Evolutionary conservation across 2,797 vertebrate genomes (phyloP).

Genomic region (Artibeus jamaicensis): DNA sequence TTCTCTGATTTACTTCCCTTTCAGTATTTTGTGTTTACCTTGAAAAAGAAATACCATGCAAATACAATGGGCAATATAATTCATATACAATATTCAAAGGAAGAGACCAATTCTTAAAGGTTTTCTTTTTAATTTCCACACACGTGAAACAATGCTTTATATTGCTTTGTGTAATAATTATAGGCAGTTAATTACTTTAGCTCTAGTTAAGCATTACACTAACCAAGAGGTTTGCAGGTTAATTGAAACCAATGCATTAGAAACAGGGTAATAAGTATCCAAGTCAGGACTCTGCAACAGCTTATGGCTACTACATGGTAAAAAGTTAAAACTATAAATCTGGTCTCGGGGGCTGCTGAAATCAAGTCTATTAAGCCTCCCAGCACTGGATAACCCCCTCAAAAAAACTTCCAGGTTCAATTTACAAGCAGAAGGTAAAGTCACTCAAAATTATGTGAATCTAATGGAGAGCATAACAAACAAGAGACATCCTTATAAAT

Average conservation of each 20-base stretch:
- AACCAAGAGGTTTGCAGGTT: background rate
- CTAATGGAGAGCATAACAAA: background rate
- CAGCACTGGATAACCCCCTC: background rate
- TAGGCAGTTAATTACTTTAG: slow-evolving; percentile 34
- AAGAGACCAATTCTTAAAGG: slow-evolving; percentile 58
- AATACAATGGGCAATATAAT: slow-evolving; percentile 4
- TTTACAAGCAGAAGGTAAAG: background rate
- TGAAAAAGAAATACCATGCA: slow-evolving; percentile 45
- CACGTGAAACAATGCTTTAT: background rate
- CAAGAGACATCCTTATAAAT: background rate
- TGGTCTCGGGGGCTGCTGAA: background rate
- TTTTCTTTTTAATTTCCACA: slow-evolving; percentile 9
- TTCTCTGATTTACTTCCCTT: slow-evolving; percentile 65
- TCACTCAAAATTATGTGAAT: background rate
- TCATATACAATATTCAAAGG: background rate
- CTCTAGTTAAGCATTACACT: slow-evolving; percentile 32
- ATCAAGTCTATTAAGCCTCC: background rate
- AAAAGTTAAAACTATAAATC: slow-evolving; percentile 30
- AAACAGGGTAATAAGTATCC: background rate
- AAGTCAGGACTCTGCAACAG: background rate
- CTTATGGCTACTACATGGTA: background rate
- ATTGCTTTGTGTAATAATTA: slow-evolving; percentile 37
- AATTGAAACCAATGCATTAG: background rate
- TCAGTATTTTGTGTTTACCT: slow-evolving; percentile 65
- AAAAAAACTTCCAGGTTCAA: background rate